A percentile compares a stretch with the other conserved stretches of the same genome.
Evolutionary conservation across 2,113 vertebrate species (phyloP).

Genomic region (Gnathonemus echidnorhynchus): DNA sequence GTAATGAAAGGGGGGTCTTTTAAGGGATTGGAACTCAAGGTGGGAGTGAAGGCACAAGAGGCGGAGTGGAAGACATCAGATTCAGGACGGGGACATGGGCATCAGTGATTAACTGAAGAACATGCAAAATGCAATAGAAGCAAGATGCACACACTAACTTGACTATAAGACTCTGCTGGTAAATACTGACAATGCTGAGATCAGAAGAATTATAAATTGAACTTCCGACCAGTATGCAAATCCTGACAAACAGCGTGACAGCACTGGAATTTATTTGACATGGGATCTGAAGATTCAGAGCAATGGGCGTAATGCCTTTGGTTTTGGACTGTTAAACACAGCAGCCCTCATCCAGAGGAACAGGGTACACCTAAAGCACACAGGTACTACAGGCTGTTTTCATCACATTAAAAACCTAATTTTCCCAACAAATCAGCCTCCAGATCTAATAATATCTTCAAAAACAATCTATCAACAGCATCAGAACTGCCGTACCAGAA

Average conservation of each 20-base stretch:
- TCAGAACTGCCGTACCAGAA: neutral
- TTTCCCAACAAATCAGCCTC: conserved; percentile 32
- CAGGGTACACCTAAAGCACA: conserved; percentile 10
- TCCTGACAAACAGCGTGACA: neutral
- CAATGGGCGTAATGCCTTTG: conserved; percentile 44
- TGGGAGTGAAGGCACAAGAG: neutral
- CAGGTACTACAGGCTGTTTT: conserved; percentile 34
- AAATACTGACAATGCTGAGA: neutral
- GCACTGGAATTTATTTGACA: neutral
- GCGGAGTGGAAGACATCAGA: neutral
- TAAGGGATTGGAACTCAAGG: neutral
- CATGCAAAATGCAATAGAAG: neutral
- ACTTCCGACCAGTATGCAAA: neutral
- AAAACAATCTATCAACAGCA: conserved; percentile 18
- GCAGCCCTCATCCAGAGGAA: conserved; percentile 25
- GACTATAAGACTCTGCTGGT: neutral
- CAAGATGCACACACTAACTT: neutral
- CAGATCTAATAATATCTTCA: conserved; percentile 25
- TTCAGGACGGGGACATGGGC: neutral
- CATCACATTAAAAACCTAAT: conserved; percentile 34
- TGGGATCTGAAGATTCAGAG: conserved; percentile 16
- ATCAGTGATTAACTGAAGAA: neutral
- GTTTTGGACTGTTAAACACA: conserved; percentile 30
- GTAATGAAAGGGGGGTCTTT: neutral
- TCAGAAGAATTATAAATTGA: neutral